Conservation (phyloP, 2,888 invertebrate genomes). For the Mactromeris polynyma region DNA sequence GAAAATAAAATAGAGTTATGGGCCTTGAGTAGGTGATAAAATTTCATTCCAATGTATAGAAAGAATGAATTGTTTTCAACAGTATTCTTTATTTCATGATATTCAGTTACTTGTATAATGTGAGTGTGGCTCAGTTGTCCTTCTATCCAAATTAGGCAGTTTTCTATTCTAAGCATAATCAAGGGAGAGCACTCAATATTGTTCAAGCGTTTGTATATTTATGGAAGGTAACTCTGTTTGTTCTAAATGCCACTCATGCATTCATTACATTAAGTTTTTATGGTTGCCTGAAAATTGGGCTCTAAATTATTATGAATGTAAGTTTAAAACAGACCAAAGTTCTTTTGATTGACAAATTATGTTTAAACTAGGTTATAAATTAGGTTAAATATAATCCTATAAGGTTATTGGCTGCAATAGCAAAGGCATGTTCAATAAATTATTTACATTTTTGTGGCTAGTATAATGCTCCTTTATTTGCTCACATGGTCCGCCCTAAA, state of each 20-base stretch:
- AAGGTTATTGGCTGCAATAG: background rate
- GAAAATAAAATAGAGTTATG: too few relatives aligned
- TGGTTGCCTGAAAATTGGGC: background rate
- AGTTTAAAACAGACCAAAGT: background rate
- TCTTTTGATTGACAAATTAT: background rate
- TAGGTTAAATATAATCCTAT: background rate
- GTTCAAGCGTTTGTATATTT: background rate
- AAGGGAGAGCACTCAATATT: background rate
- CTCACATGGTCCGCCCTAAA: slow-evolving; percentile 15
- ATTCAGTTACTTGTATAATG: background rate
- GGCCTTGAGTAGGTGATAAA: too few relatives aligned
- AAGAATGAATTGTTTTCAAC: too few relatives aligned
- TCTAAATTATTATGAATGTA: background rate
- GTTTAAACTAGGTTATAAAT: slow-evolving; percentile 7
- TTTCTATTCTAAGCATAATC: background rate
- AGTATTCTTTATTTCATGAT: too few relatives aligned
- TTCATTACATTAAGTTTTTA: background rate
- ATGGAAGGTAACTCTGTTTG: background rate
- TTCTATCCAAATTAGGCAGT: background rate
- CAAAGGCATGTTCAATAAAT: slow-evolving; percentile 16
- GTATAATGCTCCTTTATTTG: slow-evolving; percentile 40
- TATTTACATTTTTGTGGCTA: slow-evolving; percentile 26
- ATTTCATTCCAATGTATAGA: too few relatives aligned
- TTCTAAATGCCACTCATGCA: background rate
- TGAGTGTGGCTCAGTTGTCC: background rate